phyloP scores from a whole-genome alignment of 2,797 vertebrate genomes.

The Percopsis omiscomaycus region DNA sequence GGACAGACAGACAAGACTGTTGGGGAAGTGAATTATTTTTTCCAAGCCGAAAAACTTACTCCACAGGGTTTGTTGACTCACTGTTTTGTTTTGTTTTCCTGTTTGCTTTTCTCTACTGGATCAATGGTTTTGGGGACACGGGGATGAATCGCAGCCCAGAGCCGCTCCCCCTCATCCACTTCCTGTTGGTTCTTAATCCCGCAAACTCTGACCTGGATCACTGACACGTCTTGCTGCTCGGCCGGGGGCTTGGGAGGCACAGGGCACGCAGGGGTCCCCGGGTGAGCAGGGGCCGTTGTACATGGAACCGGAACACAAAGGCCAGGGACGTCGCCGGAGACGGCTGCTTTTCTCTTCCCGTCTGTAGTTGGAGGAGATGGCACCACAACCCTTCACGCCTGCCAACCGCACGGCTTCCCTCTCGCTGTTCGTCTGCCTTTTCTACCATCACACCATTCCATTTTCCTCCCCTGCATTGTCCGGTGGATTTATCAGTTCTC shows the following conservation, averaged over 20 bases:
- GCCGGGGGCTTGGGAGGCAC: background rate
- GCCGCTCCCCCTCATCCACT: conserved; percentile 25
- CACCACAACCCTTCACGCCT: too few species aligned
- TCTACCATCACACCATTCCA: conserved; percentile 28
- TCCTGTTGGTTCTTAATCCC: conserved; percentile 41
- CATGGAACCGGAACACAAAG: conserved; percentile 27
- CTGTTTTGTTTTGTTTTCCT: conserved; percentile 4
- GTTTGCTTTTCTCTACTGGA: conserved; percentile 11
- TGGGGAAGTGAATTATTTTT: conserved; percentile 29
- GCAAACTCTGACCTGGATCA: conserved; percentile 57
- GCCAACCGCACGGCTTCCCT: conserved; percentile 33
- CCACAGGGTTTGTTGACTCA: conserved; percentile 48
- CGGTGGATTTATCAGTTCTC: background rate
- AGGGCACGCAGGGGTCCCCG: conserved; percentile 11
- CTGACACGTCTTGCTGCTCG: background rate
- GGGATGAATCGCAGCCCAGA: conserved; percentile 54
- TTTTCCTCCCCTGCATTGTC: background rate
- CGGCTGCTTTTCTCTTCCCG: background rate
- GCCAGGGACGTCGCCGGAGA: background rate
- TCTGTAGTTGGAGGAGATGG: too few species aligned
- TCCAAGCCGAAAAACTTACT: conserved; percentile 44
- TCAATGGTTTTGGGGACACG: conserved; percentile 45
- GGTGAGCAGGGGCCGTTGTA: conserved; percentile 26
- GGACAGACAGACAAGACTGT: conserved; percentile 38
- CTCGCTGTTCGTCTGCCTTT: conserved; percentile 5